Conservation (phyloP, 2,888 invertebrate genomes). For the Lepidochrysops patricia region DNA sequence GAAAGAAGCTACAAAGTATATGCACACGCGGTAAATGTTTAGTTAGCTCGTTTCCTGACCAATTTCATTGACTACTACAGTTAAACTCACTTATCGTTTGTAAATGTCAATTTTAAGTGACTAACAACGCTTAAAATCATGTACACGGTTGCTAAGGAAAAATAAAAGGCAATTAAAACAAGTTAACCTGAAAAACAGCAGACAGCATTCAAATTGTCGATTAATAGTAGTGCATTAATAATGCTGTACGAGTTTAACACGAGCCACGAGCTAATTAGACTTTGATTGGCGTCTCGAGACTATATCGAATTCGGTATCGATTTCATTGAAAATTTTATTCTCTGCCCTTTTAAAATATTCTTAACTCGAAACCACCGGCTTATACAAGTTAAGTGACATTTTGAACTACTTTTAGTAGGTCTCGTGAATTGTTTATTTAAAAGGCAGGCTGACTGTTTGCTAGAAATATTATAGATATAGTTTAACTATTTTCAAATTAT, state of each 20-base stretch:
- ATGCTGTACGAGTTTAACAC: background rate
- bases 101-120: too few species aligned
- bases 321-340: conserved; percentile 3
- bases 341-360: conserved; percentile 5
- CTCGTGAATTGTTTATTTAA: background rate
- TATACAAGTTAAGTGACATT: background rate
- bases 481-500: too few species aligned
- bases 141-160: too few species aligned
- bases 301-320: background rate
- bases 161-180: background rate
- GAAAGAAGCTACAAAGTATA: too few species aligned
- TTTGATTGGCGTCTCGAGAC: conserved; percentile 6
- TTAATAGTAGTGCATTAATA: background rate
- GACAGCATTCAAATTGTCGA: background rate
- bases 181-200: background rate
- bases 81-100: too few species aligned
- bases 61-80: too few species aligned
- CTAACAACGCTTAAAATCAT: too few species aligned
- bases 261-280: background rate
- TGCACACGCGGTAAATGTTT: too few species aligned
- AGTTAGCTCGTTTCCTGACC: too few species aligned
- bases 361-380: background rate
- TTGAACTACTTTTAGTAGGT: background rate
- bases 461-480: too few species aligned
- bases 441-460: too few species aligned